Conservation (phyloP, 2,113 vertebrate genomes). For the Telmatochromis sp. region DNA sequence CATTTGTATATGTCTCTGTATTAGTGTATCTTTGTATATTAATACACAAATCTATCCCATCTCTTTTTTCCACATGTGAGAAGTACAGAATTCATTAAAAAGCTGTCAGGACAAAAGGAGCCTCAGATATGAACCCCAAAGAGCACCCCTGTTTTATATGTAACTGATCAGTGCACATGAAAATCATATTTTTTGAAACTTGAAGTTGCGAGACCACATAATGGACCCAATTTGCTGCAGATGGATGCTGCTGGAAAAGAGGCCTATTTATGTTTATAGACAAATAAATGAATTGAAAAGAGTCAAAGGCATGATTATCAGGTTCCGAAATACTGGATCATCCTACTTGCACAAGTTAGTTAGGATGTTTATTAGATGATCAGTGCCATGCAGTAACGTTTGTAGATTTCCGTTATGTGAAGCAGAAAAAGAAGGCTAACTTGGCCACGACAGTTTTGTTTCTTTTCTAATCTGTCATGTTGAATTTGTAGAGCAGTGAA, state of each 20-base stretch:
- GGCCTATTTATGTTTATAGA: not conserved
- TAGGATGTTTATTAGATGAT: not conserved
- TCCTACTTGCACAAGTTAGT: not conserved
- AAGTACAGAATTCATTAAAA: not conserved
- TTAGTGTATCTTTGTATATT: not conserved
- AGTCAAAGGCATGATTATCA: not conserved
- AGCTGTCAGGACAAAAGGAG: not conserved
- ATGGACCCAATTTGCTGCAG: not conserved
- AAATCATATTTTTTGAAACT: not conserved
- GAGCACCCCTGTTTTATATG: not conserved
- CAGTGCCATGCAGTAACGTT: not conserved
- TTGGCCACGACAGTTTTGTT: not conserved
- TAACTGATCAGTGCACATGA: not conserved
- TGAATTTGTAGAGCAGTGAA: not conserved
- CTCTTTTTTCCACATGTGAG: not conserved
- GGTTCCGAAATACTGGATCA: not conserved
- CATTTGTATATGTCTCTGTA: not conserved
- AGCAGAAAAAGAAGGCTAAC: not conserved
- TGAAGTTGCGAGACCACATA: not conserved
- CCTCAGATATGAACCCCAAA: not conserved
- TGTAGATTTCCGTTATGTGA: not conserved
- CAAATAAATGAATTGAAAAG: not conserved
- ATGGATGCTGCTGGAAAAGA: not conserved
- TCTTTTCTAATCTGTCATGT: not conserved
- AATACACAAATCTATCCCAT: not conserved